phyloP scores from a whole-genome alignment of 2,888 invertebrate genomes.

The Oscheius sp. region DNA sequence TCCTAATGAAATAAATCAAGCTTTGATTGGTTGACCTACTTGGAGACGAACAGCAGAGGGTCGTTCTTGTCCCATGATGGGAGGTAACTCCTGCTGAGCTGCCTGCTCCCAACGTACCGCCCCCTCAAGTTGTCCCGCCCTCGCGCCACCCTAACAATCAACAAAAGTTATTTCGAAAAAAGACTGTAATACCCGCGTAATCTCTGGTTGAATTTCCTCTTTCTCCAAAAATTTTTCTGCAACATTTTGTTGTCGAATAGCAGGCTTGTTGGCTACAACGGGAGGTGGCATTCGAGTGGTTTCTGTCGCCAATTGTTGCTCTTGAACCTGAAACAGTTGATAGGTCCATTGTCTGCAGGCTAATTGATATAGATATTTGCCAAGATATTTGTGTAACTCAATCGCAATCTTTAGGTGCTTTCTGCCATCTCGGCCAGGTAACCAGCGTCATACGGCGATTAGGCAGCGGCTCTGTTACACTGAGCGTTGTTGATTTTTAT shows the following conservation, averaged over 20 bases:
- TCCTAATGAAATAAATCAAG: constrained; percentile 43
- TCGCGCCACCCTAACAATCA: constrained; percentile 37
- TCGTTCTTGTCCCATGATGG: constrained; percentile 31
- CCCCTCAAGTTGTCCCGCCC: constrained; percentile 51
- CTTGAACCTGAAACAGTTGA: constrained; percentile 46
- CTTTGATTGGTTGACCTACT: constrained; percentile 17
- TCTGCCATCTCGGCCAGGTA: constrained; percentile 19
- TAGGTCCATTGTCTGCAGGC: not conserved
- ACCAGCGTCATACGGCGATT: constrained; percentile 30
- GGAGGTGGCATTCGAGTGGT: not conserved
- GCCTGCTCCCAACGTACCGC: constrained; percentile 52
- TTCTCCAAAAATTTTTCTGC: constrained; percentile 49
- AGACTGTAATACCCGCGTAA: not conserved
- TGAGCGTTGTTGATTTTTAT: constrained; percentile 31
- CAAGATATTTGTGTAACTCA: constrained; percentile 12
- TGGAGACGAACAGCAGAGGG: constrained; percentile 45
- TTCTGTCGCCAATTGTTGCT: constrained; percentile 37
- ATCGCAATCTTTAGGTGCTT: constrained; percentile 8
- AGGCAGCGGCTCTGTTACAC: constrained; percentile 32
- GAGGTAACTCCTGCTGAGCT: constrained; percentile 30
- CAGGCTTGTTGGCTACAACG: constrained; percentile 38
- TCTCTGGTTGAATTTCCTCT: constrained; percentile 32
- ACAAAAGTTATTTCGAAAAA: constrained; percentile 1
- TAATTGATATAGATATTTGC: not conserved
- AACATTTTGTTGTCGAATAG: constrained; percentile 43